These are phyloP conservation scores for Athalia circularis DNA, from an alignment of 2,888 invertebrate species.

Conservation along the genomic window DNA sequence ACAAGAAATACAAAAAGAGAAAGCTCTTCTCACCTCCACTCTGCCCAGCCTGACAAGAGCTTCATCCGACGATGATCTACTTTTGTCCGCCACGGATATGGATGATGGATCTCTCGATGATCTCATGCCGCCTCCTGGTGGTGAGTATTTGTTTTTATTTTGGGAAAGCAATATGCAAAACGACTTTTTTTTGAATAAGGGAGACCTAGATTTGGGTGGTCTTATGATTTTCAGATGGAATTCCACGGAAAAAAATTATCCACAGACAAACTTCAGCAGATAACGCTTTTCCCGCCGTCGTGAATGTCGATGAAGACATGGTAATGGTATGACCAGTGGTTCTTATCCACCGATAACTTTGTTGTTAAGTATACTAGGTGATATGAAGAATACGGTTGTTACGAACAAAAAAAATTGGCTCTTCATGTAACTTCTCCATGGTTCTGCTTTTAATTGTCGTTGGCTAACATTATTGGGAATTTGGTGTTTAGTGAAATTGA, in stretches of 20 bases:
- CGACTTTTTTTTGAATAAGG: background rate
- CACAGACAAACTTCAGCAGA: constrained; percentile 72
- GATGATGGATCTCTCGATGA: constrained; percentile 83
- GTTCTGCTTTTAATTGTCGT: constrained; percentile 42
- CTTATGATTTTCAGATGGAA: constrained; percentile 63
- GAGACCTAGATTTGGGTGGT: background rate
- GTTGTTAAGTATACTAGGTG: constrained; percentile 38
- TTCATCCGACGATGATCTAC: constrained; percentile 91
- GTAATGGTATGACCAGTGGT: constrained; percentile 72
- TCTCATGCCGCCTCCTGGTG: constrained; percentile 69
- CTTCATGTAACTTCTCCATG: constrained; percentile 42
- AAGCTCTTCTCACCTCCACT: constrained; percentile 86
- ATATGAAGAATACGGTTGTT: constrained; percentile 37
- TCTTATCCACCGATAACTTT: constrained; percentile 49
- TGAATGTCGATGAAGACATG: constrained; percentile 72
- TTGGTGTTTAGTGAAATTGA: constrained; percentile 55
- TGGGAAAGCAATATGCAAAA: background rate
- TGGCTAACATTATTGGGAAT: constrained; percentile 38
- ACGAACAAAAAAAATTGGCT: constrained; percentile 17
- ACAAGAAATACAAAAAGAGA: constrained; percentile 88
- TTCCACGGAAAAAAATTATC: constrained; percentile 69
- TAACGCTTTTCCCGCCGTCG: constrained; percentile 70
- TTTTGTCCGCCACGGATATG: constrained; percentile 84
- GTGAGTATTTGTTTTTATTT: constrained; percentile 55
- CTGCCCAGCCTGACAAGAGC: constrained; percentile 88